Evolutionary conservation across 2,888 invertebrate genomes (phyloP).

Genomic region (Cheilosia soror): DNA sequence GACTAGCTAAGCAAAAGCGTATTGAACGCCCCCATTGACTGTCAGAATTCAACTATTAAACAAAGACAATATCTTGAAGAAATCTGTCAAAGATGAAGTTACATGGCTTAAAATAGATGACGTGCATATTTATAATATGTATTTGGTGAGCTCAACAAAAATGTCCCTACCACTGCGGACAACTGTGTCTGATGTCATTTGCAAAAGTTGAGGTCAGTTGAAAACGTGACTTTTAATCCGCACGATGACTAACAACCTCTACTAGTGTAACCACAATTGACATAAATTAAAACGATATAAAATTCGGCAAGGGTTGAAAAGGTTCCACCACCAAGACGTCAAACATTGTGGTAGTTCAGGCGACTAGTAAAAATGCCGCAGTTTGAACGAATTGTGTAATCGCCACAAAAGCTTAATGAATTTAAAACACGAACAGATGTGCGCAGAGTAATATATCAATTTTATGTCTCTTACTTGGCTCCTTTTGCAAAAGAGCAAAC

Average conservation of each 20-base stretch:
- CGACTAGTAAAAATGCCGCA: not conserved
- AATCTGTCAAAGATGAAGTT: too few species aligned
- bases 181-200: not conserved
- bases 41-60: too few species aligned
- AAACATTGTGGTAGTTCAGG: constrained; percentile 3
- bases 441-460: too few species aligned
- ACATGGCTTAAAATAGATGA: too few species aligned
- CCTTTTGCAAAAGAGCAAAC: not conserved
- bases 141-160: too few species aligned
- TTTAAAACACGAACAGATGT: not conserved
- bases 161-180: too few species aligned
- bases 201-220: not conserved
- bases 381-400: not conserved
- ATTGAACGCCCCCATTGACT: too few species aligned
- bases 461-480: not conserved
- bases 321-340: not conserved
- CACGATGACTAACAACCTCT: not conserved
- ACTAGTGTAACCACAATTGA: not conserved
- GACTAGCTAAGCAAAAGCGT: too few species aligned
- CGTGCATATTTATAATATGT: too few species aligned
- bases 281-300: not conserved
- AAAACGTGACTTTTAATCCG: not conserved
- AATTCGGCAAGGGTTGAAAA: not conserved
- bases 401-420: not conserved
- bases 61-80: too few species aligned